Evolutionary conservation across 2,113 vertebrate species (phyloP), one percentile per base, ranked within the genome.

Genomic region (Dolichotis patagonum): DNA sequence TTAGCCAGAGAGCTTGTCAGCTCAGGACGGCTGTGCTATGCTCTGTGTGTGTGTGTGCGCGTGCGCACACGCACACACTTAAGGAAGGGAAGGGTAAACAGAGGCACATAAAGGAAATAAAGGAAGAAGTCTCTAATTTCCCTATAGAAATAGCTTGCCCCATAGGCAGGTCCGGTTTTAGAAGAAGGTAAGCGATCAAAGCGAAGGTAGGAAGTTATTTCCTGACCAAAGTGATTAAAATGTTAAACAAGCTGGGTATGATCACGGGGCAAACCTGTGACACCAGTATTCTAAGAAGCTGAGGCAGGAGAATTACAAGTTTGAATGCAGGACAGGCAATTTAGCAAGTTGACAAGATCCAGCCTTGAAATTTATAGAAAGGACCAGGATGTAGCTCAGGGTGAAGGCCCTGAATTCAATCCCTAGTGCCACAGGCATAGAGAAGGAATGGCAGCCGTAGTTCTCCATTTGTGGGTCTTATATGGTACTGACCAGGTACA

Each of bases 1-100:
- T 97, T 95, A 87, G 98, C 96, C 97, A 98, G 98, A 97, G 97
- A 95, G 96, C 93, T 93, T 86, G 96, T 87, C 87, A 93, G 90
- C 91, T 96, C 94, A 93, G 96, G 97, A 97, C 38, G 84, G 41
- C 75, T 49, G 78, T 49, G 52, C 1, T 7, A 1, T 12, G 9
- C 20, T 56, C 1, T 60, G 54, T 63, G 52, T 26, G 62, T 5
- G 65, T 28, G 56, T 77, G 58, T 41, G n/a, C 38, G 52, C 17
- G 49, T 54, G 30, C 49, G 1, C 43, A 43, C 49, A 41, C 20
- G 62, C 2, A 46, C 16, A 49, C 67, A 46, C 32, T 30, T 49
- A 41, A 7, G 13, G 0, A 7, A 10, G 75, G 84, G 71, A 32
- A 52, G 0, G 65, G 56, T 26, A 2, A 73, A 65, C 90, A 58